These are phyloP conservation scores for Phasianus colchicus DNA, from an alignment of 2,113 vertebrate genomes.

Conservation along the genomic window DNA sequence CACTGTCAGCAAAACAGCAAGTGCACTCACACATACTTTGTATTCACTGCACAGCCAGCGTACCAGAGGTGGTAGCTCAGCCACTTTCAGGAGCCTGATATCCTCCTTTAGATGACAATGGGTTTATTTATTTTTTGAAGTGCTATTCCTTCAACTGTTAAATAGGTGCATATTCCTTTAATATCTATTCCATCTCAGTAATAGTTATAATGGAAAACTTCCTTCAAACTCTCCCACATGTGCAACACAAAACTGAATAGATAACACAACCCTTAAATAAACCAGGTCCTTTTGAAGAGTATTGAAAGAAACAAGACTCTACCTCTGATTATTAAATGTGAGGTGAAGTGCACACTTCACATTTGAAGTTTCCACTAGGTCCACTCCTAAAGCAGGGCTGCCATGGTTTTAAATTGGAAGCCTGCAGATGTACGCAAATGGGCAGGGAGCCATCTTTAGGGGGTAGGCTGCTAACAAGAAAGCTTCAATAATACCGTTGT, in stretches of 20 bases:
- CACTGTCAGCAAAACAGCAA: not conserved
- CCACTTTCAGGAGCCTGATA: not conserved
- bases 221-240: not conserved
- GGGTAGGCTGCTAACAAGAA: not conserved
- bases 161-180: not conserved
- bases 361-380: not conserved
- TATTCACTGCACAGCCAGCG: rapidly evolving
- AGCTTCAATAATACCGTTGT: rapidly evolving
- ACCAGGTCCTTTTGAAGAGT: not conserved
- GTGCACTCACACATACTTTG: rapidly evolving
- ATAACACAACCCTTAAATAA: not conserved
- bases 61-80: not conserved
- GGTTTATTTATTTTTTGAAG: not conserved
- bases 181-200: rapidly evolving
- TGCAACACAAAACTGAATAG: not conserved
- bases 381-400: not conserved
- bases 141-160: not conserved
- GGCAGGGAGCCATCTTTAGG: not conserved
- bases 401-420: not conserved
- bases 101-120: not conserved
- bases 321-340: not conserved
- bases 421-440: not conserved
- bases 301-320: not conserved
- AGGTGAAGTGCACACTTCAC: not conserved
- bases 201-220: not conserved